Evolutionary conservation across 2,113 vertebrate species (phyloP), one percentile per base, ranked within the genome.

Genomic region (Tylochromis polylepis): DNA sequence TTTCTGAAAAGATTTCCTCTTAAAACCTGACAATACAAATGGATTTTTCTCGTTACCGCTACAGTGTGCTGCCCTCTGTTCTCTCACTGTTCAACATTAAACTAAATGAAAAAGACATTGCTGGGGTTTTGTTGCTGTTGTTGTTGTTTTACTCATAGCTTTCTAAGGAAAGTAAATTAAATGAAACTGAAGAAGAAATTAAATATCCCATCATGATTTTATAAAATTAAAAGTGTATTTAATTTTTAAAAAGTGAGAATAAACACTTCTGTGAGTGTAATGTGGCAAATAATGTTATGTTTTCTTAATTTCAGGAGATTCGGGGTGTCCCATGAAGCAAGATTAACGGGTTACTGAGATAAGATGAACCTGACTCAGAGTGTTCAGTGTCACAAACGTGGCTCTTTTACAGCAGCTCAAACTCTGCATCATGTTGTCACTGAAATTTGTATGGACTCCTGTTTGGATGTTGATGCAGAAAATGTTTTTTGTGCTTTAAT

Each of bases 251-350:
- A 36, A 7, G 4, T n/a, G 31, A 36, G 0, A 36, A 1, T 36
- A 62, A 62, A 62, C 1, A 62, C 31, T 0, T 62, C 3, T 62
- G 0, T 62, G 59, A n/a, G 5, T 36, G 59, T 62, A n/a, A 62
- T 2, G 1, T 4, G 31, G 31, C 2, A 0, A 62, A 0, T 7
- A 62, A n/a, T 12, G 59, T 36, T 34, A 1, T 62, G 31, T 0
- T 36, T 36, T n/a, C 0, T 62, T 62, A 36, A 62, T 62, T 62
- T 7, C 0, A n/a, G 59, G 0, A 36, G 10, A 36, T 62, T 36
- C 1, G 0, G 29, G 58, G 9, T 60, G 29, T 20, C 9, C 29
- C 16, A 20, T 20, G 16, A 62, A 4, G 59, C 16, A 34, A 60
- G 29, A 62, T 62, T 2, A 34, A 34, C 4, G 29, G 16, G 16